These are phyloP conservation scores for Priocnemis perturbator DNA, from an alignment of 2,888 invertebrate genomes.

Conservation along the genomic window DNA sequence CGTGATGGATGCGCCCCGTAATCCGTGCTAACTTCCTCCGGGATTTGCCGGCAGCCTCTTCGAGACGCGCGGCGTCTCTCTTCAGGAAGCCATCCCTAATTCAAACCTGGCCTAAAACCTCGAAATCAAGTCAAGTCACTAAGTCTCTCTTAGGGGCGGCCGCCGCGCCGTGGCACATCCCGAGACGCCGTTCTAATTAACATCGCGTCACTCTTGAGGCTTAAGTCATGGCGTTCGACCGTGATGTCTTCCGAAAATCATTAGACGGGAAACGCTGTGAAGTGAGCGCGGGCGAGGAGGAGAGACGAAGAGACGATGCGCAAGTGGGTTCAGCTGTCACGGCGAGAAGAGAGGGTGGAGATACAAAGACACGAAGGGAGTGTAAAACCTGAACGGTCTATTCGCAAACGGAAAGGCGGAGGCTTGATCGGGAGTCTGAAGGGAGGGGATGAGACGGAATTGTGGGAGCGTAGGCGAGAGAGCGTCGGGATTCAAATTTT, in stretches of 20 bases:
- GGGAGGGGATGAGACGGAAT: constrained; percentile 23
- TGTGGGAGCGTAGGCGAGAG: constrained; percentile 9
- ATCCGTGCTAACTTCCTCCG: constrained; percentile 73
- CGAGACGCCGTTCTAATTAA: constrained; percentile 72
- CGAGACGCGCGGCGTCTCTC: constrained; percentile 20
- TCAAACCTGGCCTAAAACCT: constrained; percentile 67
- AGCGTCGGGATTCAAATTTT: constrained; percentile 67
- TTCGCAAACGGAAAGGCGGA: constrained; percentile 31
- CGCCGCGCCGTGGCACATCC: constrained; percentile 48
- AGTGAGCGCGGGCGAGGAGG: constrained; percentile 18
- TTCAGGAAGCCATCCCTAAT: constrained; percentile 60
- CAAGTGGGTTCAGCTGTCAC: constrained; percentile 26
- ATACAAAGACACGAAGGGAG: constrained; percentile 26
- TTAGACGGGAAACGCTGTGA: constrained; percentile 52
- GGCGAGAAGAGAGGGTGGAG: constrained; percentile 19
- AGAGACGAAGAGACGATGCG: constrained; percentile 16
- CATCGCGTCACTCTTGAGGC: constrained; percentile 70
- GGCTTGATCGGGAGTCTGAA: constrained; percentile 16
- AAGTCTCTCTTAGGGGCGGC: constrained; percentile 60
- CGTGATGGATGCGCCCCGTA: constrained; percentile 74
- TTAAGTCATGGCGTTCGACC: constrained; percentile 46
- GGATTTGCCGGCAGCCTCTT: constrained; percentile 65
- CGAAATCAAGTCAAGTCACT: constrained; percentile 73
- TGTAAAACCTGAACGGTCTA: constrained; percentile 32
- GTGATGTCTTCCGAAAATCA: constrained; percentile 64